Conservation (phyloP, 2,113 vertebrate genomes). For the Limanda limanda region DNA sequence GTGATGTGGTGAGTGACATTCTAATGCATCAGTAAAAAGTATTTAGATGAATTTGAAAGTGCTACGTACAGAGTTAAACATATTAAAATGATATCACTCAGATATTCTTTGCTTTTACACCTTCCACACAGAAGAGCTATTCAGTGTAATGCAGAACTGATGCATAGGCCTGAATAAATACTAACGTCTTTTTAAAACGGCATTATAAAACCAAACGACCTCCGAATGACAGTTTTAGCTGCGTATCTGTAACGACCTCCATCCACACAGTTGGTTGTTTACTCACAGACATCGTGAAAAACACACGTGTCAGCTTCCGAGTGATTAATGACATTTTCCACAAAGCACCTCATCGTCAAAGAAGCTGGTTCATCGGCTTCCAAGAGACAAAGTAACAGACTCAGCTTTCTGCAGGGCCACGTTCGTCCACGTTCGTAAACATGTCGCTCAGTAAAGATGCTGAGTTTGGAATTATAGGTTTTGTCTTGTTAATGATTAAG, state of each 20-base stretch:
- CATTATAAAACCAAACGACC: too few relatives aligned
- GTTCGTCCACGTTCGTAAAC: conserved; percentile 13
- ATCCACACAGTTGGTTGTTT: too few relatives aligned
- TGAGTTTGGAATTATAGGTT: not conserved
- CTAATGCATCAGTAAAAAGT: not conserved
- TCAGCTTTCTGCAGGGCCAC: conserved; percentile 18
- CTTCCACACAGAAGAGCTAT: not conserved
- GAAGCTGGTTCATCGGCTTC: not conserved
- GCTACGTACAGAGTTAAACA: too few relatives aligned
- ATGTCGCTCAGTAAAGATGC: not conserved
- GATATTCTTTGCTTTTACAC: not conserved
- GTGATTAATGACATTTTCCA: conserved; percentile 15
- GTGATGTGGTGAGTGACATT: conserved; percentile 21
- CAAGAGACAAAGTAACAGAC: conserved; percentile 11
- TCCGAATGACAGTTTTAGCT: too few relatives aligned
- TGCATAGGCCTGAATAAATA: too few relatives aligned
- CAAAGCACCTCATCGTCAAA: not conserved
- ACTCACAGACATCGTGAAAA: too few relatives aligned
- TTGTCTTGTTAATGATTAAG: not conserved
- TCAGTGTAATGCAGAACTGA: too few relatives aligned
- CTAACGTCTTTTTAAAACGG: too few relatives aligned
- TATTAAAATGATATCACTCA: too few relatives aligned
- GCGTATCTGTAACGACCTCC: too few relatives aligned
- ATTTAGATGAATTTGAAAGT: not conserved
- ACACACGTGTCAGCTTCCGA: too few relatives aligned